Base-by-base conservation (phyloP, 2,113 vertebrate species). In the Toxostoma redivivum region DNA sequence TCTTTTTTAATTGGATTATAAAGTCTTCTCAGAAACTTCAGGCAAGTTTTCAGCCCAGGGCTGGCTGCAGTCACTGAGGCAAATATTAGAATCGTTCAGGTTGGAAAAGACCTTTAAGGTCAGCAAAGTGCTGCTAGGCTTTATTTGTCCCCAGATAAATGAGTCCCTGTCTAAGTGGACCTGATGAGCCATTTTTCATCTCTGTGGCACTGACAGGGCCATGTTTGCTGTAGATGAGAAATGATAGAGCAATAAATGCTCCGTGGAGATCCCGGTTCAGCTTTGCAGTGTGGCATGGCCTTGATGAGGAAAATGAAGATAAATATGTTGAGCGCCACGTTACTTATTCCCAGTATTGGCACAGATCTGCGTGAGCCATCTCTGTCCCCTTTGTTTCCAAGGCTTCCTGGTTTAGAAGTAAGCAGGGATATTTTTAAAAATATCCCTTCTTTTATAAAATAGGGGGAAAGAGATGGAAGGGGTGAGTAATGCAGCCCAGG, bases 251-350 rank as follows among this genome's bases (percentile, higher is more conserved):
- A 70, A 70, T 82, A 71, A 91, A 85, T 33, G 78, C 56, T 64
- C 78, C 4, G 33, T 61, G 65, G 92, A 94, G 90, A 65, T 93
- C 67, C 70, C 51, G 45, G 74, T 11, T 69, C 87, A 20, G 70
- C 84, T 80, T 12, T 69, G 87, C 81, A 66, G 62, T 2, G 0
- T 17, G 12, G 42, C 10, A 2, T 5, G 79, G 81, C 85, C 92
- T 95, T 73, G 90, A 65, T 77, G 87, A 66, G n/a, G 65, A 83
- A 88, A 89, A 97, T 70, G 82, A 97, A 95, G 94, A 96, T 69
- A 87, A 94, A 83, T 82, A 23, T 1, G 66, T 48, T 15, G 47
- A 73, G 87, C 1, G 0, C 79, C 66, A 35, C 18, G 3, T 85
- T 87, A 35, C 70, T 87, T 60, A 50, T 82, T 58, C 72, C 53